Conservation (phyloP, 2,797 vertebrate species). For the Telmatherina bonti region DNA sequence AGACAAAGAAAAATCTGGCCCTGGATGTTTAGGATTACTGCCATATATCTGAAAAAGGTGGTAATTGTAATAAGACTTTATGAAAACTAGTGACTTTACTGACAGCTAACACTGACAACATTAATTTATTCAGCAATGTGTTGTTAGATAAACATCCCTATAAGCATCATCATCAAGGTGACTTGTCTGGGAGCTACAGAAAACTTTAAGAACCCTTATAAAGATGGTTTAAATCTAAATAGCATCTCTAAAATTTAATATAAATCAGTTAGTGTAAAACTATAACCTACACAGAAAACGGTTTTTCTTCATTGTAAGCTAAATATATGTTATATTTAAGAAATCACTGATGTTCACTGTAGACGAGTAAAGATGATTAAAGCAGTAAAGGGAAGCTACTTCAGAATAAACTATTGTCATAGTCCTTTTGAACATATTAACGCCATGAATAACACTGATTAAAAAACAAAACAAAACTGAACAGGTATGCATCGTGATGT, state of each 20-base stretch:
- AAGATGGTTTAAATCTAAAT: background rate
- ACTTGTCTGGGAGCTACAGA: no score
- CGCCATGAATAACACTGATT: background rate
- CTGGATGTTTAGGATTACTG: constrained; percentile 12
- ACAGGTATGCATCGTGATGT: background rate
- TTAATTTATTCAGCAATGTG: background rate
- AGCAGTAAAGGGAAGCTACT: background rate
- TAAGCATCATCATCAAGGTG: background rate
- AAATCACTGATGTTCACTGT: background rate
- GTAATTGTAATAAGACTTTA: background rate
- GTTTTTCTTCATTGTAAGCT: background rate
- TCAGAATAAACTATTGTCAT: background rate
- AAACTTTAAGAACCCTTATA: background rate
- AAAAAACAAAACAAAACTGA: no score
- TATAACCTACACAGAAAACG: background rate
- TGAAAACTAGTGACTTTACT: background rate
- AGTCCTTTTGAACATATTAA: background rate
- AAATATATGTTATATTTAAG: background rate
- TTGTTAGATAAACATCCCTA: no score
- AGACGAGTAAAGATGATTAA: background rate
- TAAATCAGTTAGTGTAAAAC: background rate
- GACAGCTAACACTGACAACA: constrained; percentile 8
- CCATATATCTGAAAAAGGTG: background rate
- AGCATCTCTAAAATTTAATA: background rate
- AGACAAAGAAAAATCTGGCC: background rate